phyloP scores from a whole-genome alignment of 2,888 invertebrate species.

The Piscicola geometra region DNA sequence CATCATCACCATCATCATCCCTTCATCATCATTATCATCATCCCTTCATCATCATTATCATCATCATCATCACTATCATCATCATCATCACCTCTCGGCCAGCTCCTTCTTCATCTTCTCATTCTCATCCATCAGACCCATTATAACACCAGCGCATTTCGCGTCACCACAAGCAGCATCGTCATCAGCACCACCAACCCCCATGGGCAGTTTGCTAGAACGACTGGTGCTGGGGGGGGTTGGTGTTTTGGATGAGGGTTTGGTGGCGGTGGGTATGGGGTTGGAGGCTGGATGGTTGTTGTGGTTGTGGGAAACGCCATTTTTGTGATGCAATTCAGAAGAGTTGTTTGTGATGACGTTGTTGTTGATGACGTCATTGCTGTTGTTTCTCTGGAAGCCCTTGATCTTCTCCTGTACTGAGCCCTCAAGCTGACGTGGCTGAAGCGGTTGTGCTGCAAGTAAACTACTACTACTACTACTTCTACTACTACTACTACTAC shows the following conservation, averaged over 20 bases:
- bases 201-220: not conserved
- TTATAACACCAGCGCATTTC: not conserved
- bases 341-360: not conserved
- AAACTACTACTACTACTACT: too few species aligned
- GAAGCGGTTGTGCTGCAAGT: too few species aligned
- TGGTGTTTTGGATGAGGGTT: not conserved
- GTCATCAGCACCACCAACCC: not conserved
- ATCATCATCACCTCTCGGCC: constrained; percentile 74
- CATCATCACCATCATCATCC: not conserved
- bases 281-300: not conserved
- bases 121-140: constrained; percentile 81
- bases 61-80: not conserved
- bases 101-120: constrained; percentile 89
- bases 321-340: not conserved
- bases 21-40: not conserved
- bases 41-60: not conserved
- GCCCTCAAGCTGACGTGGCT: not conserved
- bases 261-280: not conserved
- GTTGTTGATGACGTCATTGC: not conserved
- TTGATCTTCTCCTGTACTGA: constrained; percentile 10
- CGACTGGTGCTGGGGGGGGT: not conserved
- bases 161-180: constrained; percentile 1
- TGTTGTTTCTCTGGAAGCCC: not conserved
- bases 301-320: not conserved
- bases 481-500: too few species aligned